Base-by-base conservation (phyloP, 2,113 vertebrate genomes). In the Motacilla alba region DNA sequence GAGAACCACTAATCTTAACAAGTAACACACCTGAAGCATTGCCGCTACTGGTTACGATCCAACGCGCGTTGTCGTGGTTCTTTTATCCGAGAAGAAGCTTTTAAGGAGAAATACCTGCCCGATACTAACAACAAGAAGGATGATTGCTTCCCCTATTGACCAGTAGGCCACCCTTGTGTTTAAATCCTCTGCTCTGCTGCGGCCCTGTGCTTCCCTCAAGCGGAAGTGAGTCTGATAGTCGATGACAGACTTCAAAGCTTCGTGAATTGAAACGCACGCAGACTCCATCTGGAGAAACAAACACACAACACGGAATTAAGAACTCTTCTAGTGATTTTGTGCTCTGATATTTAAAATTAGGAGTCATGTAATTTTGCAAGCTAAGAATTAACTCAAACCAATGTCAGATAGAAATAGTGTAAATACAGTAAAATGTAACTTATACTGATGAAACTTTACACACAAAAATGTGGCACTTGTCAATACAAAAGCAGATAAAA, bases 141-240 rank as follows among this genome's bases (percentile, higher is more conserved):
- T 99, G 82, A 99, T 95, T 58, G 99, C 99, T 97, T 99, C 99
- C 17, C 99, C 99, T n/a, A 99, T 97, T 67, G 99, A 99, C 99
- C 99, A 99, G 94, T 99, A 99, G 31, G 99, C 99, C 86, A 99
- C 99, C 73, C 99, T 98, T 12, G 99, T 99, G 89, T 99, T 99
- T 70, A 99, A 98, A 96, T 99, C 99, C 90, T 99, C 99, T 3
- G 99, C 99, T 81, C 99, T 98, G 96, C 99, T 99, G 92, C 99
- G 99, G 62, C 99, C 99, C 96, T 99, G 99, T 0, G 99, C 99
- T 93, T 99, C 99, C 44, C 99, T 98, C 95, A 99, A 91, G 33
- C 99, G 99, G 96, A 99, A 99, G 94, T 99, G 99, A 58, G 99
- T 99, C 97, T 99, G 99, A 83, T 99, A 99, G 96, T 99, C 99